Percentiles rank a stretch among this genome's conserved stretches.
These are phyloP conservation scores for Astropecten irregularis DNA, from an alignment of 53 echinoderm and acorn worm genomes.

Conservation along the genomic window DNA sequence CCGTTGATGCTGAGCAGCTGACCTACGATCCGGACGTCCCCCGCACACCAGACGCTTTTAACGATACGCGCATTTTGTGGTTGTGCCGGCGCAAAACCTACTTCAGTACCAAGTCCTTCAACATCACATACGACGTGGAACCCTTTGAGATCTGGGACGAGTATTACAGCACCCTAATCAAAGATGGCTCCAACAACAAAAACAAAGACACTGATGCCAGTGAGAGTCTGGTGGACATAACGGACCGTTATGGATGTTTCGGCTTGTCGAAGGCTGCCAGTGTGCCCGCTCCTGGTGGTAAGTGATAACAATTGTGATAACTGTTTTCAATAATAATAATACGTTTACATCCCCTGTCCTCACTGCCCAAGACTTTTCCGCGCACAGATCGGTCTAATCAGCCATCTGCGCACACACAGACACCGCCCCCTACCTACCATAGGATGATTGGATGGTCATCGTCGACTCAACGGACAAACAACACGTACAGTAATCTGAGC, in stretches of 20 bases:
- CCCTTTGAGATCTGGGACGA: constrained; percentile 70
- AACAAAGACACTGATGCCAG: constrained; percentile 30
- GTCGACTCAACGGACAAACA: too few species aligned
- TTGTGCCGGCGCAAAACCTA: constrained; percentile 76
- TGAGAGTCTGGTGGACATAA: constrained; percentile 6
- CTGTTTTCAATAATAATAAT: too few species aligned
- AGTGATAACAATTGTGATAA: too few species aligned
- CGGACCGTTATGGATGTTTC: constrained; percentile 73
- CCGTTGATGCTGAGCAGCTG: constrained; percentile 46
- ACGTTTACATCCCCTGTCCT: too few species aligned
- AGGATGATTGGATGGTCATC: too few species aligned
- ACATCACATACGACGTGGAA: constrained; percentile 55
- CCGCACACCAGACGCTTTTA: neutral
- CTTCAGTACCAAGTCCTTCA: neutral
- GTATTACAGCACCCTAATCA: constrained; percentile 3
- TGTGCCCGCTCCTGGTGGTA: constrained; percentile 70
- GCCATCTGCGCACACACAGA: too few species aligned
- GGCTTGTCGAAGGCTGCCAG: constrained; percentile 39
- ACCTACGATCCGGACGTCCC: constrained; percentile 69
- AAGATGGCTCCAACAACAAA: constrained; percentile 30
- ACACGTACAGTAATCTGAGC: too few species aligned
- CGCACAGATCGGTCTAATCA: too few species aligned
- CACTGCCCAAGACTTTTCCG: too few species aligned
- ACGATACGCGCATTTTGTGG: constrained; percentile 56
- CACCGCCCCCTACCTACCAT: too few species aligned